Percentiles rank a stretch among this genome's conserved stretches.
phyloP scores from a whole-genome alignment of 35 echinoderm and acorn worm genomes.

The Ophioderma brevispina region DNA sequence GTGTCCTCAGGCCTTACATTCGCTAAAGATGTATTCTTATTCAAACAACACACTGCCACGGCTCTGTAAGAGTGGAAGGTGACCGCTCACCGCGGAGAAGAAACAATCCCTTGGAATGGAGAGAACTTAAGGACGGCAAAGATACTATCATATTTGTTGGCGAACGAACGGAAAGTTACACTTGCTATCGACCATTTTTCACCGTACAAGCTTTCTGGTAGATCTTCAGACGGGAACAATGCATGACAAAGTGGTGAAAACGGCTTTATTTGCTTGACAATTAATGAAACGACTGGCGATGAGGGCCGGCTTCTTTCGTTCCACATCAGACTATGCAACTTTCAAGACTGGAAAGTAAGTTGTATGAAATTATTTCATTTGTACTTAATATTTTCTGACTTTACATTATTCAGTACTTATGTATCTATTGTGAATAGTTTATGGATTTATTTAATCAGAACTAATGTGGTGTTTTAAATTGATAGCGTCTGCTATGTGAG shows the following conservation, averaged over 20 bases:
- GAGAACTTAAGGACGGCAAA: neutral
- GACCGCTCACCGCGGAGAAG: neutral
- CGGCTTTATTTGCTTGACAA: neutral
- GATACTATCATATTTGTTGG: neutral
- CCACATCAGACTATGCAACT: neutral
- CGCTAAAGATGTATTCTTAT: neutral
- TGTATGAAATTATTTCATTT: no score
- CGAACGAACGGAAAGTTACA: neutral
- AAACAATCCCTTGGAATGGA: neutral
- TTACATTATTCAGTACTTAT: no score
- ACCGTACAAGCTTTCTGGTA: neutral
- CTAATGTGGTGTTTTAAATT: no score
- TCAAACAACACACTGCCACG: neutral
- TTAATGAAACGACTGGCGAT: neutral
- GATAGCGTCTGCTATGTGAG: no score
- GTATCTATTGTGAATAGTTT: no score
- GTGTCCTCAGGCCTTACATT: neutral
- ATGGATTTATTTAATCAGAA: no score
- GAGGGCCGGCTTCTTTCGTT: neutral
- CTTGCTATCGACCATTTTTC: neutral
- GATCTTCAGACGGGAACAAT: neutral
- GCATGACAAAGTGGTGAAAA: neutral
- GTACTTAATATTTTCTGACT: no score
- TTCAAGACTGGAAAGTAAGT: slow-evolving; percentile 3
- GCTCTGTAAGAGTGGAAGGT: neutral